Conservation (phyloP, 2,113 vertebrate species). For the Phyllostomus discolor region DNA sequence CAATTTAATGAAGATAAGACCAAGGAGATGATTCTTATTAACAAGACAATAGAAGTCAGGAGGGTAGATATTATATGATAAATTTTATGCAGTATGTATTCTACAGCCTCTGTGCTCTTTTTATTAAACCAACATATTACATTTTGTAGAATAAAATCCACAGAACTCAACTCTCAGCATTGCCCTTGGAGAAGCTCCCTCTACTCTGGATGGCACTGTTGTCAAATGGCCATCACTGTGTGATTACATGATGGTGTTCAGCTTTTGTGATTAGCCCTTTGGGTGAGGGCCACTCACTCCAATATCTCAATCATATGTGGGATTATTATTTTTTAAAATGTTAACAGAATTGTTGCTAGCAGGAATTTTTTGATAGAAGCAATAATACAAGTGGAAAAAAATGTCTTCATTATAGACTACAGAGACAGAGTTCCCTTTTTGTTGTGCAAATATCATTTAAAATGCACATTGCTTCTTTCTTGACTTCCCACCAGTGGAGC, state of each 20-base stretch:
- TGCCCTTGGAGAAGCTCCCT: neutral
- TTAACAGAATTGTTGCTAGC: neutral
- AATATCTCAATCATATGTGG: neutral
- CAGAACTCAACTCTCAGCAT: neutral
- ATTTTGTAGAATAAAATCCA: neutral
- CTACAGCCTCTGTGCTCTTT: neutral
- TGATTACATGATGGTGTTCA: neutral
- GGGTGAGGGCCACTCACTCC: neutral
- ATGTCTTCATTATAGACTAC: neutral
- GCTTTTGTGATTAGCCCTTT: neutral
- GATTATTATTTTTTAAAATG: neutral
- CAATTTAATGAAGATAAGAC: constrained; percentile 5
- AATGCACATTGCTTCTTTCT: neutral
- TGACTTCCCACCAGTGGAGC: neutral
- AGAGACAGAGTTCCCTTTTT: neutral
- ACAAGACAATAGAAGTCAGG: neutral
- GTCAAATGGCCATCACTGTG: neutral
- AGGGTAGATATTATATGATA: neutral
- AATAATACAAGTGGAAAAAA: neutral
- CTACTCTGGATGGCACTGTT: neutral
- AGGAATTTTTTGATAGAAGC: neutral
- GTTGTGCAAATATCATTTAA: neutral
- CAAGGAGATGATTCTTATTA: neutral
- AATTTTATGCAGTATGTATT: neutral
- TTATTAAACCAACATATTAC: neutral